Evolutionary conservation across 2,888 invertebrate genomes (phyloP).

Genomic region (Pseudanteris insignis): DNA sequence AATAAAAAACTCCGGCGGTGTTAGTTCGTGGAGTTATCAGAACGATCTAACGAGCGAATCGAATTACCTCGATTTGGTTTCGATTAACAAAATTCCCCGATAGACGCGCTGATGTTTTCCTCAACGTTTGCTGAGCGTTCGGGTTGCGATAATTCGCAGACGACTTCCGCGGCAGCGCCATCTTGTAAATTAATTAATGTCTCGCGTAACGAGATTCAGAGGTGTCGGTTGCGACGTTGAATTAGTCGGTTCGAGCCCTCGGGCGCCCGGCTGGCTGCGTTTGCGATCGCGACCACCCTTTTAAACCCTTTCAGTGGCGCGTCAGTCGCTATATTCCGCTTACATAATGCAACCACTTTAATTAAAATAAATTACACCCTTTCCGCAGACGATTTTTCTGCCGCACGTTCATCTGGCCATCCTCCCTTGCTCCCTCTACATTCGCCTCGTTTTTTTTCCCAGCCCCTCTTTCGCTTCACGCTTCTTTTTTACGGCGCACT

Average conservation of each 20-base stretch:
- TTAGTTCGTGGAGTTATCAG: no score
- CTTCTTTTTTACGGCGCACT: constrained; percentile 51
- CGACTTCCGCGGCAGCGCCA: constrained; percentile 49
- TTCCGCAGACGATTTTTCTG: constrained; percentile 43
- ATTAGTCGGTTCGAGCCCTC: constrained; percentile 56
- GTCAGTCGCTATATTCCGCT: constrained; percentile 53
- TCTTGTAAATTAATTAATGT: constrained; percentile 65
- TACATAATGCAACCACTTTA: constrained; percentile 65
- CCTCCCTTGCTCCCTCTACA: constrained; percentile 2
- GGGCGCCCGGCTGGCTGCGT: constrained; percentile 42
- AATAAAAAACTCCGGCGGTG: no score
- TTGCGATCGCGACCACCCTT: constrained; percentile 53
- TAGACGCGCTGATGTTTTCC: constrained; percentile 2
- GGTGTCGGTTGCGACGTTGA: constrained; percentile 51
- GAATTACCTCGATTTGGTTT: constrained; percentile 1
- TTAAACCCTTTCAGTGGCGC: constrained; percentile 59
- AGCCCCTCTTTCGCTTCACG: constrained; percentile 15
- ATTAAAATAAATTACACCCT: constrained; percentile 66
- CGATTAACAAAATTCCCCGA: constrained; percentile 1
- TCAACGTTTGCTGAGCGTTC: constrained; percentile 12
- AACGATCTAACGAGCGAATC: not conserved
- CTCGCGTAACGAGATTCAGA: constrained; percentile 62
- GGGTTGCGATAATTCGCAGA: constrained; percentile 11
- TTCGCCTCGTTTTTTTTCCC: constrained; percentile 32
- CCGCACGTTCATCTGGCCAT: constrained; percentile 25